Evolutionary conservation across 2,113 vertebrate species (phyloP), one percentile per base, ranked within the genome.

Genomic region (Ahaetulla prasina): DNA sequence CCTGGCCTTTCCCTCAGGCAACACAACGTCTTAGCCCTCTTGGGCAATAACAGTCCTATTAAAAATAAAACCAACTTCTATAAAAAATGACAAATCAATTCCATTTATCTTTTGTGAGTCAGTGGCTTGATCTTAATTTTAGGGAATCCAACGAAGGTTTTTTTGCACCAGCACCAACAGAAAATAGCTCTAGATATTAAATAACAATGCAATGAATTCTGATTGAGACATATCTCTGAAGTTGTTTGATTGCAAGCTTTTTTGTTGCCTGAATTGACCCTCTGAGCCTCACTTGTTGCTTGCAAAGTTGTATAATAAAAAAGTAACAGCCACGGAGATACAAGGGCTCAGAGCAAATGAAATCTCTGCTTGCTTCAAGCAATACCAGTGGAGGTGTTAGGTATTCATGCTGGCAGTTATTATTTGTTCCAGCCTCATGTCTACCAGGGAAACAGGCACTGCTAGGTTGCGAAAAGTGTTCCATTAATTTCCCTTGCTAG

Each of bases 311-410:
- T 27, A 20, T 86, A 45, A n/a, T 53, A 85, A 91, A 91, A 53
- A 93, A 91, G 50, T 53, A 88, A 39, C 5, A 39, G 68, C 39
- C 1, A 8, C 27, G 39, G n/a, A 53, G 22, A 23, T n/a, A 57
- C 27, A 60, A 27, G 54, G 63, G 63, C 52, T 60, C 47, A n/a
- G 88, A 93, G 88, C 8, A 91, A 93, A 91, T 85, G 68, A 63
- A 57, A 93, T 63, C 7, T 57, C 63, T 52, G 23, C 7, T 91
- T 93, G 80, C 68, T 85, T 91, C 74, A 88, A 25, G n/a, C 23
- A 60, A 35, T 22, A 89, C 90, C 25, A 86, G 20, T 91, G 88
- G 87, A 52, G 22, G 25, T 63, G 68, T 93, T 86, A 91, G 9
- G 47, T 50, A 22, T 39, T 93, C 45, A 52, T 45, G n/a, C 63